A percentile compares a stretch with the other conserved stretches of the same genome.
Evolutionary conservation across 2,113 vertebrate species (phyloP).

Genomic region (human): DNA sequence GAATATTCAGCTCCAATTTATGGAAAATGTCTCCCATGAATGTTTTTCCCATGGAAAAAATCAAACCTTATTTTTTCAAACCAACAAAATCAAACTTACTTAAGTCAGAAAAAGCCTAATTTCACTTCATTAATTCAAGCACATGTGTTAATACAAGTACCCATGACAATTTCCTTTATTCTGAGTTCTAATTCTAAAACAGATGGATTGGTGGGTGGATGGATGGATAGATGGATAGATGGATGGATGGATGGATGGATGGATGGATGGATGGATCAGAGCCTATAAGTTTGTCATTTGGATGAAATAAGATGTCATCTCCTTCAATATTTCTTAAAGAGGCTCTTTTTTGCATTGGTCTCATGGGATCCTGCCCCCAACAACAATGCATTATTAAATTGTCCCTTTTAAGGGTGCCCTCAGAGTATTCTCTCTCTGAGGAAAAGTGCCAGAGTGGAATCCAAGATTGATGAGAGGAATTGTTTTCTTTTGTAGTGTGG

Average conservation of each 20-base stretch:
- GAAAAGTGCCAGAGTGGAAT: not conserved
- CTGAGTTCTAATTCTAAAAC: constrained; percentile 26
- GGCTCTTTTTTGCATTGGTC: not conserved
- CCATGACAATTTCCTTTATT: not conserved
- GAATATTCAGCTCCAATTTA: not conserved
- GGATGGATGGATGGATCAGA: not conserved
- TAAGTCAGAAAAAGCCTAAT: not conserved
- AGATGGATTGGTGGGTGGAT: not conserved
- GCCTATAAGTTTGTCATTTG: not conserved
- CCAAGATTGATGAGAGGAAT: not conserved
- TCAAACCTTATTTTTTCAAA: constrained; percentile 24
- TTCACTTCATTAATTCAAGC: constrained; percentile 1
- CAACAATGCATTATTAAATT: not conserved
- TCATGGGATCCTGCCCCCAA: not conserved
- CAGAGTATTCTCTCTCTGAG: not conserved
- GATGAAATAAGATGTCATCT: not conserved
- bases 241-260: not conserved
- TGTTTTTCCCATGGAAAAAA: not conserved
- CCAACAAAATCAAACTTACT: constrained; percentile 10
- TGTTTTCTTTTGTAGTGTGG: not conserved
- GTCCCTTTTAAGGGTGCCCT: not conserved
- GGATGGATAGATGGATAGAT: not conserved
- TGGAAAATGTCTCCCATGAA: not conserved
- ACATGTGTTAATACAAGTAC: not conserved
- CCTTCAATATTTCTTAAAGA: not conserved